Conservation (phyloP, 2,113 vertebrate genomes). For the Myiagra hebetior region DNA sequence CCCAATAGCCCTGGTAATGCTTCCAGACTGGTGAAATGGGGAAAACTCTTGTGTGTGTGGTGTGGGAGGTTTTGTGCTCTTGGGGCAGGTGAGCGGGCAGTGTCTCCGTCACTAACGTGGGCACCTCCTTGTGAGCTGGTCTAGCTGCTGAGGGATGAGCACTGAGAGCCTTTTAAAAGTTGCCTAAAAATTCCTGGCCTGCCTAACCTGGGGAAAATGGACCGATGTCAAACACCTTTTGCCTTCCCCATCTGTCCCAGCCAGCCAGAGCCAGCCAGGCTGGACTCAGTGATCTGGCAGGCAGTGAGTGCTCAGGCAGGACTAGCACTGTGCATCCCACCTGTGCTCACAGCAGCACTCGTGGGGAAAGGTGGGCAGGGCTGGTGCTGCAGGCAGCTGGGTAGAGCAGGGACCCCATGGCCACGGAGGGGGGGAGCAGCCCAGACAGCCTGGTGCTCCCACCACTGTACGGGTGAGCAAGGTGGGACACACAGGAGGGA, state of each 20-base stretch:
- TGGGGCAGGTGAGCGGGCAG: background rate
- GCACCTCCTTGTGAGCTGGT: background rate
- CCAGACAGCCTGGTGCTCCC: background rate
- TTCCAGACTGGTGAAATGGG: background rate
- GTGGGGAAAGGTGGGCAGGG: background rate
- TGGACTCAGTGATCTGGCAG: background rate
- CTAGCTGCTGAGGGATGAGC: background rate
- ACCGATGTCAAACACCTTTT: background rate
- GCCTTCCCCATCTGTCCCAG: background rate
- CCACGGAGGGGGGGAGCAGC: rapidly evolving
- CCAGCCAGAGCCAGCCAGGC: background rate
- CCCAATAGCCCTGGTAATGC: rapidly evolving
- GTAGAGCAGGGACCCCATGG: background rate
- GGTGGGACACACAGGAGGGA: background rate
- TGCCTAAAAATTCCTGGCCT: background rate
- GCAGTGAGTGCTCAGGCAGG: rapidly evolving
- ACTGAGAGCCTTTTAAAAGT: background rate
- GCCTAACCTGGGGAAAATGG: background rate
- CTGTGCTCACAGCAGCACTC: rapidly evolving
- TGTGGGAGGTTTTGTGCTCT: background rate
- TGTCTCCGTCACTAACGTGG: rapidly evolving
- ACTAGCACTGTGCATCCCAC: rapidly evolving
- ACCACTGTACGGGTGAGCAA: rapidly evolving
- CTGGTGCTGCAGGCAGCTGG: background rate
- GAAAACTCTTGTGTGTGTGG: rapidly evolving